phyloP scores from a whole-genome alignment of 1,140 invertebrate species.

The Lepidotrigona ventralis region DNA sequence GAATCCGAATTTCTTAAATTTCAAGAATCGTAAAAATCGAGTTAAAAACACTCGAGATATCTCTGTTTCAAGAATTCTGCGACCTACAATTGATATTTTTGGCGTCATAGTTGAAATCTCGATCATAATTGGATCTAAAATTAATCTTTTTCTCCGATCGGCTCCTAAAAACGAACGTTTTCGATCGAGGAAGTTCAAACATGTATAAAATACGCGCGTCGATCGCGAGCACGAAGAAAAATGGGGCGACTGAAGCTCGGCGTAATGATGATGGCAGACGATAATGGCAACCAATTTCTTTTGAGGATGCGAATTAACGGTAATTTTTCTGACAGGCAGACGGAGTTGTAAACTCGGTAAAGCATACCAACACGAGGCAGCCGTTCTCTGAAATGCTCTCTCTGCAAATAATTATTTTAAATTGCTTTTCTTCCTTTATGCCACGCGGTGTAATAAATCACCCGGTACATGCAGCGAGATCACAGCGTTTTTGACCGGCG shows the following conservation, averaged over 20 bases:
- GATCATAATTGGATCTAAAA: background rate
- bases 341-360: background rate
- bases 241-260: background rate
- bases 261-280: background rate
- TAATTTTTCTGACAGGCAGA: background rate
- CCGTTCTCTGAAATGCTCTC: background rate
- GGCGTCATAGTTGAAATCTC: background rate
- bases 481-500: background rate
- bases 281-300: conserved; percentile 11
- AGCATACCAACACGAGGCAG: background rate
- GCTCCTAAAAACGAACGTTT: background rate
- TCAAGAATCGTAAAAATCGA: too few relatives aligned
- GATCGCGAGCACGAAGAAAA: background rate
- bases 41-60: too few relatives aligned
- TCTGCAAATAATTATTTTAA: conserved; percentile 13
- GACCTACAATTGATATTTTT: background rate
- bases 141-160: background rate
- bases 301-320: conserved; percentile 20
- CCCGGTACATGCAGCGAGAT: background rate
- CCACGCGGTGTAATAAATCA: background rate
- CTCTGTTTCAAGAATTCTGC: too few relatives aligned
- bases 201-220: background rate
- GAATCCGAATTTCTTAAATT: too few relatives aligned
- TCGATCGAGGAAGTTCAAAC: background rate
- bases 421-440: conserved; percentile 1